A percentile compares a stretch with the other conserved stretches of the same genome.
Conservation (phyloP, 2,888 invertebrate species). For the Sinelater perroti region DNA sequence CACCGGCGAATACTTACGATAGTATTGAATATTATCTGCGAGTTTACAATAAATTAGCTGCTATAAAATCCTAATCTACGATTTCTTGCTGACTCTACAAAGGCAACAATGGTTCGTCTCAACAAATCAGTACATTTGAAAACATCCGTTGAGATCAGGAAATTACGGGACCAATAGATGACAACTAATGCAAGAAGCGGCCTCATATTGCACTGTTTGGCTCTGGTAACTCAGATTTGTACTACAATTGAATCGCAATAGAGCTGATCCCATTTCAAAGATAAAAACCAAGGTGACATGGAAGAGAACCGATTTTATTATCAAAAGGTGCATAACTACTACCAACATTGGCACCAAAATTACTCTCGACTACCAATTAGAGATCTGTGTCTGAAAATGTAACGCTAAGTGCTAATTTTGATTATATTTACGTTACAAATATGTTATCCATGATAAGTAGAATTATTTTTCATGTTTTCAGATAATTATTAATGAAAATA, state of each 20-base stretch:
- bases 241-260: conserved; percentile 10
- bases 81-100: conserved; percentile 33
- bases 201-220: conserved; percentile 13
- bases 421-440: no score
- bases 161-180: conserved; percentile 10
- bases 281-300: conserved; percentile 2
- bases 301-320: conserved; percentile 1
- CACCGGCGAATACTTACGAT: conserved; percentile 9
- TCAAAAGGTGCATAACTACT: conserved; percentile 1
- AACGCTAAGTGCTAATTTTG: no score
- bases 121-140: conserved; percentile 29
- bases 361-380: no score
- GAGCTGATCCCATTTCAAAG: conserved; percentile 3
- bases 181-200: neutral
- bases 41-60: conserved; percentile 12
- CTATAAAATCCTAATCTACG: conserved; percentile 32
- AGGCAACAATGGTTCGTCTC: conserved; percentile 35
- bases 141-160: conserved; percentile 10
- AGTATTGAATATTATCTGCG: conserved; percentile 6
- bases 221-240: conserved; percentile 15
- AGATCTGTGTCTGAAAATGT: no score
- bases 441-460: no score
- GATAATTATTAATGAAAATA: no score
- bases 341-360: conserved; percentile 2
- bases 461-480: no score